Base-by-base conservation (phyloP, 2,797 vertebrate genomes). In the Acanthurus lineatus region DNA sequence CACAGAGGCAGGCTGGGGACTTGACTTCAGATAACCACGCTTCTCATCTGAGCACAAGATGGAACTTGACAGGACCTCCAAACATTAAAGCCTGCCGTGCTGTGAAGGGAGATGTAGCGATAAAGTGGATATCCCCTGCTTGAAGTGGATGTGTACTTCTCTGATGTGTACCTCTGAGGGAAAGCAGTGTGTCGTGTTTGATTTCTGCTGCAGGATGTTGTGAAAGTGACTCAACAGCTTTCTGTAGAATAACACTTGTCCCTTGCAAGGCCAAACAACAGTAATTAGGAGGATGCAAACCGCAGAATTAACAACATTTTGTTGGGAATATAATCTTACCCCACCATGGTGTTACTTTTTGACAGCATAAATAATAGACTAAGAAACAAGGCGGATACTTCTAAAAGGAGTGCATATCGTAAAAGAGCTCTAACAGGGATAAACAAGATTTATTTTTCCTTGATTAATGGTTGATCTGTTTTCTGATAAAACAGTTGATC, bases 61-160 rank as follows among this genome's bases (percentile, higher is more conserved):
- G 73, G 60, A 82, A 80, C 69, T 73, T 17, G 45, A 86, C 77
- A 71, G 68, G 83, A 77, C 69, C 45, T 65, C 82, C 47, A 51
- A 35, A 78, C 79, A 77, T 69, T 40, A 60, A 83, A 78, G 57
- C 35, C 49, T 19, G n/a, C 62, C 59, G n/a, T 28, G 74, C 68
- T 76, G 78, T 70, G 67, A 69, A 16, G 56, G 58, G 64, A 73
- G 70, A 86, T 81, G 63, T 35, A 70, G 60, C 0, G 22, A 84
- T 77, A 75, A 59, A 81, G 74, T 60, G 53, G 82, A 76, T 71
- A 73, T 76, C 49, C 68, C 68, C 73, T 19, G 22, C 47, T 70
- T 68, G 6, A 58, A 85, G 73, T 68, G 22, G 11, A 72, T 63
- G 56, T 83, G 64, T 71, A 67, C 20, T 17, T 38, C 45, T 76